Evolutionary conservation across 2,888 invertebrate genomes (phyloP), one percentile per base, ranked within the genome.

Genomic region (Gari tellinella): DNA sequence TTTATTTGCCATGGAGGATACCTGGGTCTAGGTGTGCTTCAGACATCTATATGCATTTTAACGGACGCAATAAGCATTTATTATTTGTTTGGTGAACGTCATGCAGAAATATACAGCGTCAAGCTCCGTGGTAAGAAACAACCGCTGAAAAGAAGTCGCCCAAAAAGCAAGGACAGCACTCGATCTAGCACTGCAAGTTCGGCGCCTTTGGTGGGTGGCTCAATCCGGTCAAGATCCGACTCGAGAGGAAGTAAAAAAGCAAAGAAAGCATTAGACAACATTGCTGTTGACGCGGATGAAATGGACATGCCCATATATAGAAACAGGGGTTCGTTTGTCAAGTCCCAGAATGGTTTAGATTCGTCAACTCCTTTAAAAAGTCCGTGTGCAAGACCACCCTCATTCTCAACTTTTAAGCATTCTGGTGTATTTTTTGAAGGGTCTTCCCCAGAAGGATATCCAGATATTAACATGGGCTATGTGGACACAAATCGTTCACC

Each of bases 11-110:
- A 89, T 79, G 84, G 82, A 2, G 79, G 81, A 19, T 76, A 82
- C 15, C 74, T 88, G 5, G 84, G 82, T 45, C 70, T 86, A 2
- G 82, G 82, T 17, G 70, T 85, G 15, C 61, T 88, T 25, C 83
- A 86, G 69, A 76, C 85, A 40, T 62, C 80, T 1, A 66, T 84
- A 17, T 85, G 83, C 46, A 69, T 88, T 25, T 63, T 84, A 45
- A 82, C 83, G 25, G 81, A 85, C 15, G 76, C 82, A 19, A 78
- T 88, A 15, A 86, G 86, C 68, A 73, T 80, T 19, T 86, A 84
- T 72, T 84, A 86, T 61, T 56, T 87, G 1, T 83, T 83, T 52
- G 77, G 80, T 72, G 82, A 82, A 21, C 74, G 26, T 12, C 12
- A 21, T 14, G 26, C 21, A 67, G 49, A 55, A 43, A 19, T 26